These are phyloP conservation scores for Zaprionus camerounensis DNA, from an alignment of 1,140 invertebrate genomes.

Conservation along the genomic window DNA sequence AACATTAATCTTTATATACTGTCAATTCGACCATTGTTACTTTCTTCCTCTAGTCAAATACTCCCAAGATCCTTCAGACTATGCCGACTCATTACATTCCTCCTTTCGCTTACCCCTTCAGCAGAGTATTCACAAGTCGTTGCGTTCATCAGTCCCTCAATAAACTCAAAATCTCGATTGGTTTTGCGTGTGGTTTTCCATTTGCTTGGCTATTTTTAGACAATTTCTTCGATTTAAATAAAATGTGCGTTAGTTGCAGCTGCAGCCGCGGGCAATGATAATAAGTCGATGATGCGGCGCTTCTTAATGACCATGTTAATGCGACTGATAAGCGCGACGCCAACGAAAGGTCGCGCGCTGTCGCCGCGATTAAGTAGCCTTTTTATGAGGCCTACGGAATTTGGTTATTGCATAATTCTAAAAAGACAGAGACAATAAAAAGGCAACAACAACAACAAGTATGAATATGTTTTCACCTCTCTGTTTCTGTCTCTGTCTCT, in stretches of 20 bases:
- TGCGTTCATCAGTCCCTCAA: accelerated
- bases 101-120: no score
- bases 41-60: no score
- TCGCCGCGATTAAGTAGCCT: slow-evolving; percentile 69
- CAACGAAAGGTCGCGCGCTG: slow-evolving; percentile 50
- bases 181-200: slow-evolving; percentile 40
- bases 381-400: slow-evolving; percentile 71
- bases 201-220: slow-evolving; percentile 66
- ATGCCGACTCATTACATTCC: no score
- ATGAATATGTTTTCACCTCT: slow-evolving; percentile 38
- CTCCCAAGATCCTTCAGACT: no score
- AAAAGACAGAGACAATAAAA: slow-evolving; percentile 25
- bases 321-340: slow-evolving; percentile 57
- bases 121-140: slow-evolving; percentile 7
- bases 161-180: slow-evolving; percentile 27
- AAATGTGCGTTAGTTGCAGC: slow-evolving; percentile 58
- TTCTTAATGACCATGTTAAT: slow-evolving; percentile 40
- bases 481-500: slow-evolving; percentile 17
- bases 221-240: slow-evolving; percentile 76
- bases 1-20: no score
- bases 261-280: slow-evolving; percentile 24
- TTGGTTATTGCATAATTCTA: slow-evolving; percentile 70
- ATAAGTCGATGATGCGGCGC: slow-evolving; percentile 34
- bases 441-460: slow-evolving; percentile 35
- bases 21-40: no score